Base-by-base conservation (phyloP, 2,797 vertebrate genomes). In the Hippoglossus hippoglossus region DNA sequence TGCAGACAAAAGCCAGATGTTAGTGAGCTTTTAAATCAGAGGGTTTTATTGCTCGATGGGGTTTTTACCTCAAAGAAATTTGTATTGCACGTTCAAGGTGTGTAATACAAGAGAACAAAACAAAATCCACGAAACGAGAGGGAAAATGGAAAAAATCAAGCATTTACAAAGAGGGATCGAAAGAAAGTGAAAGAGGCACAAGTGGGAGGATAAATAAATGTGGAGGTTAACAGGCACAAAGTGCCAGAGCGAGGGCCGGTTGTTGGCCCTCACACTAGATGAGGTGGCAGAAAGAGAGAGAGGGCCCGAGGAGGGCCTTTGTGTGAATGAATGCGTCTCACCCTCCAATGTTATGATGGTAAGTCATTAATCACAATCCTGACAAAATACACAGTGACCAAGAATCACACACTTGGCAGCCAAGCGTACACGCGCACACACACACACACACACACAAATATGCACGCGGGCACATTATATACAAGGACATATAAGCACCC, bases 291-390 rank as follows among this genome's bases (percentile, higher is more conserved):
- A 65, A 22, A 64, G n/a, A 36, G 66, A 68, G 54, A 83, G 82
- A 87, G 85, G 63, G 73, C 78, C 85, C 91, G 82, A 93, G 82
- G 70, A 85, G 81, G 74, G 77, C 88, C 85, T 91, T 93, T 95
- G 90, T 92, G 72, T 92, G 91, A 87, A 86, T 83, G 83, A 88
- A 90, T 88, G 64, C 79, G 74, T 84, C 93, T 92, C 92, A 90
- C 89, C 90, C 90, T 94, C 89, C 93, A 91, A 76, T 91, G 93
- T 81, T 93, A 89, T 75, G 92, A 87, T 91, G 82, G 77, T 79
- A 74, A 91, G 85, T 92, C 93, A 95, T 95, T 94, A 94, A 94
- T 96, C 93, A 93, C 89, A 92, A 90, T 83, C 77, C 69, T 94
- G 90, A 93, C 83, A 94, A 93, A 92, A 91, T 82, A 84, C 85